phyloP scores from a whole-genome alignment of 2,113 vertebrate genomes.

The Synodontis membranacea region DNA sequence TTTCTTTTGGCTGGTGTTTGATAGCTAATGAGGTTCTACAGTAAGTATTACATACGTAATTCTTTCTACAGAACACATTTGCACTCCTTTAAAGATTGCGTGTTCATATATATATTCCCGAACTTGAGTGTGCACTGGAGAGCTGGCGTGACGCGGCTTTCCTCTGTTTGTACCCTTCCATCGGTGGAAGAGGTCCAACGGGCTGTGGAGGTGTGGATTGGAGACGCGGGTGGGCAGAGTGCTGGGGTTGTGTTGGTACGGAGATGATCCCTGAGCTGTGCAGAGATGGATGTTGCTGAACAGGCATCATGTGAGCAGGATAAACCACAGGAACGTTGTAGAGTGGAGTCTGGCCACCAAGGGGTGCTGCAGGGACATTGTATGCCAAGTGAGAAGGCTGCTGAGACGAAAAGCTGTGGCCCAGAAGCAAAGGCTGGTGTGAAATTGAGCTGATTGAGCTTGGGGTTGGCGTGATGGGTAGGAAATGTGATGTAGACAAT shows the following conservation, averaged over 20 bases:
- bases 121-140: constrained; percentile 31
- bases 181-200: not conserved
- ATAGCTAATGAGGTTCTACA: not conserved
- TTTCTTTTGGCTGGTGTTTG: not conserved
- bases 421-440: constrained; percentile 43
- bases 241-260: constrained; percentile 39
- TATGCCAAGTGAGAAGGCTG: constrained; percentile 34
- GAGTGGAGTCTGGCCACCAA: constrained; percentile 33
- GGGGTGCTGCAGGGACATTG: constrained; percentile 33
- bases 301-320: constrained; percentile 31
- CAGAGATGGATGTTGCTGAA: constrained; percentile 25
- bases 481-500: constrained; percentile 48
- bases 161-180: not conserved
- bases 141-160: not conserved
- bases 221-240: constrained; percentile 17
- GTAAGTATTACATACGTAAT: not conserved
- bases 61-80: not conserved
- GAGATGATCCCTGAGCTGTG: constrained; percentile 46
- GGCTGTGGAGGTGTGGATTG: constrained; percentile 22
- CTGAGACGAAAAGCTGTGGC: constrained; percentile 25
- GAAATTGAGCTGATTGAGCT: constrained; percentile 39
- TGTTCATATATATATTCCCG: constrained; percentile 63
- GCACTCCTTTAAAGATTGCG: not conserved
- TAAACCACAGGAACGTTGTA: constrained; percentile 54
- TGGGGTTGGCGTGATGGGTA: constrained; percentile 53